Percentiles rank a stretch among this genome's conserved stretches.
phyloP scores from a whole-genome alignment of 2,113 vertebrate species.

The Ascaphus truei region DNA sequence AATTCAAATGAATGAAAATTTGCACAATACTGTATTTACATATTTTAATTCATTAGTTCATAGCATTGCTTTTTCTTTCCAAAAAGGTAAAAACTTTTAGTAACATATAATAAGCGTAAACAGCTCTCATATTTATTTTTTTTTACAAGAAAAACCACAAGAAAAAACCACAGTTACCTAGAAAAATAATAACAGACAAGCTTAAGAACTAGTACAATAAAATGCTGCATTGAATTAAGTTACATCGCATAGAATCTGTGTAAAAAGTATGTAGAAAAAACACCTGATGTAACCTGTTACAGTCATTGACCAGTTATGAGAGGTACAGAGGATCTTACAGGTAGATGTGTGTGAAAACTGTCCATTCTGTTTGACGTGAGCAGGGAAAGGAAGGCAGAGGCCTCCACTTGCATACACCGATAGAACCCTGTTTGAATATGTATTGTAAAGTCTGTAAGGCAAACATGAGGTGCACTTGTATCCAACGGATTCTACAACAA shows the following conservation, averaged over 20 bases:
- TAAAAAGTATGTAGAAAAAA: conserved; percentile 99
- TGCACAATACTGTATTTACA: conserved; percentile 99
- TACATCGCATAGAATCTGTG: conserved; percentile 99
- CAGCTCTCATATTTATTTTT: conserved; percentile 92
- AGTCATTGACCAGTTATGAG: conserved; percentile 99
- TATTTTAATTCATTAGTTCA: conserved; percentile 92
- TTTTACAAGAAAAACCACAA: conserved; percentile 98
- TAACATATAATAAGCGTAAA: conserved; percentile 96
- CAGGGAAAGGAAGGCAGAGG: conserved; percentile 66
- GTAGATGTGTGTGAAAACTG: conserved; percentile 99
- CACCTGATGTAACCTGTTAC: conserved; percentile 99
- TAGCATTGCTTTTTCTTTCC: conserved; percentile 74
- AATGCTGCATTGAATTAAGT: conserved; percentile 95
- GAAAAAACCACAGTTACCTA: conserved; percentile 86
- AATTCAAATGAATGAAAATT: conserved; percentile 96
- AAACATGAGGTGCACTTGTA: conserved; percentile 92
- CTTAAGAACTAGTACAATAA: conserved; percentile 96
- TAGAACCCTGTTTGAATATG: conserved; percentile 98
- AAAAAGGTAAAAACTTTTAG: conserved; percentile 95
- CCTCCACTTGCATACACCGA: conserved; percentile 93
- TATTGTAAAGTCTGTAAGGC: conserved; percentile 99
- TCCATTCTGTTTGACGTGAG: conserved; percentile 89
- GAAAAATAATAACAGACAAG: conserved; percentile 80
- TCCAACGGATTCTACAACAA: conserved; percentile 85
- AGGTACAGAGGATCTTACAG: conserved; percentile 99